phyloP scores from a whole-genome alignment of 2,888 invertebrate genomes.

The Crematogaster levior region DNA sequence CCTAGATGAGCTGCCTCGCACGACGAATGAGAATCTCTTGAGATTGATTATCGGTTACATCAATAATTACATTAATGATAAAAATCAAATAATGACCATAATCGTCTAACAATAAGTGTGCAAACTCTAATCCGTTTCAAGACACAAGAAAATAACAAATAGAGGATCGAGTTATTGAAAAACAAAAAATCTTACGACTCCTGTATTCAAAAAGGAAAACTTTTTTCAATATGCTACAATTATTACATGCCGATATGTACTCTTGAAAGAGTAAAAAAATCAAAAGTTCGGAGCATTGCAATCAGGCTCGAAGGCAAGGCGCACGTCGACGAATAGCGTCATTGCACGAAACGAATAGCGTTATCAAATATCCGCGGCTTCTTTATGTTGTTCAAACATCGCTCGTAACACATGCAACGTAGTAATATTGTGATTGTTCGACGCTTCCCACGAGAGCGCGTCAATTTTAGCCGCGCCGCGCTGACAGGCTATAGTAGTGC shows the following conservation, averaged over 20 bases:
- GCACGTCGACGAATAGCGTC: neutral
- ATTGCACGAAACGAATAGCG: neutral
- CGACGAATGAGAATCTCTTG: neutral
- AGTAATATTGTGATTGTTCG: conserved; percentile 67
- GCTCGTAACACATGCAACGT: conserved; percentile 56
- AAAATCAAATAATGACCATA: neutral
- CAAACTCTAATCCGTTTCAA: neutral
- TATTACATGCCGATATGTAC: neutral
- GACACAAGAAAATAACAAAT: neutral
- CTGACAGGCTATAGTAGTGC: conserved; percentile 66
- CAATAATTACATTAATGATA: neutral
- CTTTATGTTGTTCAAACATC: conserved; percentile 39
- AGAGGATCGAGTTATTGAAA: neutral
- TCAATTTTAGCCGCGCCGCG: conserved; percentile 66
- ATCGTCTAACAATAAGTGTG: neutral
- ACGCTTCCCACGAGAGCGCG: conserved; percentile 56
- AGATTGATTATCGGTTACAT: neutral
- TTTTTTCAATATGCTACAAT: neutral
- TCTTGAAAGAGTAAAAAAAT: neutral
- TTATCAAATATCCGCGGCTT: conserved; percentile 41
- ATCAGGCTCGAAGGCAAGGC: neutral
- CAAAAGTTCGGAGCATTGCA: neutral
- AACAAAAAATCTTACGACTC: neutral
- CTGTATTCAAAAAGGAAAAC: neutral
- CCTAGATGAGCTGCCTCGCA: neutral